phyloP scores from a whole-genome alignment of 2,113 vertebrate species.

The Melanotaenia duboulayi region DNA sequence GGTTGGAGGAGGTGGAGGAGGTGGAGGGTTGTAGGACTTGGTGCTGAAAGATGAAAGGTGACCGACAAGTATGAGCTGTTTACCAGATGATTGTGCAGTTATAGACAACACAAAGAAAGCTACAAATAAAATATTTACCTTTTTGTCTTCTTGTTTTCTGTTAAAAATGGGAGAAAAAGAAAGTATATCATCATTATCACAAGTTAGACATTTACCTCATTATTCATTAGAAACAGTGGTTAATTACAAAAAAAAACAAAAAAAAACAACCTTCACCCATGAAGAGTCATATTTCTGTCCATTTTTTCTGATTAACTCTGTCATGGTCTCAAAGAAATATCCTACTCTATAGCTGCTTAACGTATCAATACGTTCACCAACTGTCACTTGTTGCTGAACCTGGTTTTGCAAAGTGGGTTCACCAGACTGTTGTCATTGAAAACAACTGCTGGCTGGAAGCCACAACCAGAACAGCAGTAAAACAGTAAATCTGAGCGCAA shows the following conservation, averaged over 20 bases:
- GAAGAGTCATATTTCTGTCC: background rate
- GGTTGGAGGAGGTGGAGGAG: slow-evolving; percentile 67
- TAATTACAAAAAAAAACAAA: background rate
- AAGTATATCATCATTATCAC: background rate
- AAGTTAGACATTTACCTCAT: background rate
- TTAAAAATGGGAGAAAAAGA: slow-evolving; percentile 28
- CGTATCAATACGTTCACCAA: background rate
- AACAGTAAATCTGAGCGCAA: background rate
- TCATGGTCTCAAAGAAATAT: background rate
- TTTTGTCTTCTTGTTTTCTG: slow-evolving; percentile 71
- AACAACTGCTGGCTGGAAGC: background rate
- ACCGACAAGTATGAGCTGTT: slow-evolving; percentile 30
- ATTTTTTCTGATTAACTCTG: background rate
- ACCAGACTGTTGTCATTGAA: background rate
- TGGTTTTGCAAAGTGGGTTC: background rate
- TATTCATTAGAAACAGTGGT: background rate
- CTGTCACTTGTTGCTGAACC: background rate
- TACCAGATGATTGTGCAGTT: background rate
- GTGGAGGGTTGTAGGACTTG: slow-evolving; percentile 64
- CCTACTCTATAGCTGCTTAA: background rate
- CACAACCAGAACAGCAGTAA: slow-evolving; percentile 3
- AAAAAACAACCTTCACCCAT: background rate
- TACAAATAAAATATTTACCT: slow-evolving; percentile 52
- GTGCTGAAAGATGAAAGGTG: slow-evolving; percentile 53
- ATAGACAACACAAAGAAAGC: background rate